A percentile compares a stretch with the other conserved stretches of the same genome.
phyloP scores from a whole-genome alignment of 2,797 vertebrate species.

The Acestrorhynchus altus region DNA sequence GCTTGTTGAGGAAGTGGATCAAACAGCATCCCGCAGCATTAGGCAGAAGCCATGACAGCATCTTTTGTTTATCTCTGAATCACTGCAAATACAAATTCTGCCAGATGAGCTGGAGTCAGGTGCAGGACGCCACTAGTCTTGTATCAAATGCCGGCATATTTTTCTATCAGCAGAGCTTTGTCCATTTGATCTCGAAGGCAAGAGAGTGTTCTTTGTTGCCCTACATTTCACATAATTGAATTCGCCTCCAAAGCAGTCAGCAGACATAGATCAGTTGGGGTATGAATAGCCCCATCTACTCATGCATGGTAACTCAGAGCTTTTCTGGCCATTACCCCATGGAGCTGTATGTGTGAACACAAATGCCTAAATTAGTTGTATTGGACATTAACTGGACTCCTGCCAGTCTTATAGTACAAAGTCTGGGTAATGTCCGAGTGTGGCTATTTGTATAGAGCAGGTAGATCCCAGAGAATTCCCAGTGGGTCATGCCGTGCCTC shows the following conservation, averaged over 20 bases:
- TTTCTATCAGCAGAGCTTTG: background rate
- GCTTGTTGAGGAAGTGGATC: slow-evolving; percentile 7
- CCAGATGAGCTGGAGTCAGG: background rate
- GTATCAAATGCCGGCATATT: background rate
- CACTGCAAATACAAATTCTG: background rate
- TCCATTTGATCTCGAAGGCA: background rate
- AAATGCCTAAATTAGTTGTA: too few species aligned
- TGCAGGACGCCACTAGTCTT: background rate
- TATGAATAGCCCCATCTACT: too few species aligned
- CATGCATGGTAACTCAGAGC: too few species aligned
- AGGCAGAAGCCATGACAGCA: background rate
- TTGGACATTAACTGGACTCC: too few species aligned
- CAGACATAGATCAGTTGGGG: background rate
- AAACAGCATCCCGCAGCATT: background rate
- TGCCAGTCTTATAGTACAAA: too few species aligned
- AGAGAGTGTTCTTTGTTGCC: background rate
- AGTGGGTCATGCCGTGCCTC: too few species aligned
- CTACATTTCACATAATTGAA: background rate
- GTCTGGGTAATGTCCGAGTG: too few species aligned
- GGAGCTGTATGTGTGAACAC: too few species aligned
- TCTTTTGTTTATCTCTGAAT: background rate
- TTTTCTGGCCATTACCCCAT: too few species aligned
- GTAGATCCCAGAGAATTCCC: too few species aligned
- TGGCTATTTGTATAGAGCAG: too few species aligned
- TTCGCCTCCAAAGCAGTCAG: background rate